Evolutionary conservation across 2,888 invertebrate genomes (phyloP).

Genomic region (Netelia fuscicornis): DNA sequence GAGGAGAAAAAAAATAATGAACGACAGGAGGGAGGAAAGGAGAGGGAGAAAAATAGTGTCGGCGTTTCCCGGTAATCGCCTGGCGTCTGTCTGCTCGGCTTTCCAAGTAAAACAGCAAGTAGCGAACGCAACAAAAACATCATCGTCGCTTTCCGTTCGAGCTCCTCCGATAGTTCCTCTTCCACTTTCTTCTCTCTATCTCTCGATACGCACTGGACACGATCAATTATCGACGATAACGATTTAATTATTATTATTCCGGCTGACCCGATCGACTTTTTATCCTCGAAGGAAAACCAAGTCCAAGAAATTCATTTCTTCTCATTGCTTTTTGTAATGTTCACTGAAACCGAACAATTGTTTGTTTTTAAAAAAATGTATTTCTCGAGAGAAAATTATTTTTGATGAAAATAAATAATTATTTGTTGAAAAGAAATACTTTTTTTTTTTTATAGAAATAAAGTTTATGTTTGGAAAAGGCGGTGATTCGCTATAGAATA

Average conservation of each 20-base stretch:
- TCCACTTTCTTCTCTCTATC: slow-evolving; percentile 57
- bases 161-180: slow-evolving; percentile 29
- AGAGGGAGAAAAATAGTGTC: slow-evolving; percentile 24
- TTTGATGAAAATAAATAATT: no score
- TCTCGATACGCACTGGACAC: slow-evolving; percentile 37
- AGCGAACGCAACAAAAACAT: slow-evolving; percentile 22
- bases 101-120: slow-evolving; percentile 50
- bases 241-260: slow-evolving; percentile 31
- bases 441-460: no score
- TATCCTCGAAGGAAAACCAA: neutral
- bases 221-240: slow-evolving; percentile 68
- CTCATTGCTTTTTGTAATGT: neutral
- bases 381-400: no score
- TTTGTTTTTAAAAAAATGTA: neutral
- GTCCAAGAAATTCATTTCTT: neutral
- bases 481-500: neutral
- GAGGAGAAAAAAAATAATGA: slow-evolving; percentile 44
- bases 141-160: slow-evolving; percentile 30
- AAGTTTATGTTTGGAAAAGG: no score
- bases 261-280: slow-evolving; percentile 3
- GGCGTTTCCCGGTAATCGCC: slow-evolving; percentile 56
- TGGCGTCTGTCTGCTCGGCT: slow-evolving; percentile 61
- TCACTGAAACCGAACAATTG: neutral
- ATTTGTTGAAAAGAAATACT: no score
- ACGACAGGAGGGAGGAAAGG: slow-evolving; percentile 1